These are phyloP conservation scores for Cepaea nemoralis DNA, from an alignment of 1,140 invertebrate genomes.

Conservation along the genomic window DNA sequence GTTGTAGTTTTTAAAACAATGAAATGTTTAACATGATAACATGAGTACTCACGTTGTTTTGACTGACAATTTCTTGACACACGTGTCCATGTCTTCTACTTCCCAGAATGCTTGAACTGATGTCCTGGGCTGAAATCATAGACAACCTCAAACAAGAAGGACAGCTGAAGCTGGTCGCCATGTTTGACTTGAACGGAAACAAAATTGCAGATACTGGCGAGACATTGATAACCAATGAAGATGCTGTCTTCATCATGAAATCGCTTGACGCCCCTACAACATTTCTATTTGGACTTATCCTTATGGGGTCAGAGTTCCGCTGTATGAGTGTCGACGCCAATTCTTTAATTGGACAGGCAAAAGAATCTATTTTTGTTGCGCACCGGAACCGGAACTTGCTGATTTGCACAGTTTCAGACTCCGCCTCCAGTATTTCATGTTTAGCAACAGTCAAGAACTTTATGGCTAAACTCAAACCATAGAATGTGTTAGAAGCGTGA, in stretches of 20 bases:
- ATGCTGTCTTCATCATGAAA: slow-evolving; percentile 33
- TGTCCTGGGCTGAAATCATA: slow-evolving; percentile 50
- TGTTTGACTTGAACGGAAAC: slow-evolving; percentile 46
- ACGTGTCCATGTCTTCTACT: no score
- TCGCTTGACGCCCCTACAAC: slow-evolving; percentile 16
- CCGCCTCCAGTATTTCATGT: slow-evolving; percentile 35
- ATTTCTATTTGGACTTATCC: slow-evolving; percentile 41
- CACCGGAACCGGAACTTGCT: slow-evolving; percentile 45
- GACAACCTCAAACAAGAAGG: slow-evolving; percentile 45
- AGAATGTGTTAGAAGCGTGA: slow-evolving; percentile 35
- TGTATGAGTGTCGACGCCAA: slow-evolving; percentile 44
- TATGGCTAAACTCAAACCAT: slow-evolving; percentile 28
- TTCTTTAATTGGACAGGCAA: slow-evolving; percentile 42
- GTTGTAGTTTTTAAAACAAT: no score
- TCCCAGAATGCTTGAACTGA: slow-evolving; percentile 45
- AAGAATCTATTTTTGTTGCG: slow-evolving; percentile 42
- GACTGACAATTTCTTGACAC: no score
- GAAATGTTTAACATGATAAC: no score
- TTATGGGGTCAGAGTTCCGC: slow-evolving; percentile 34
- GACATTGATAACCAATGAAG: slow-evolving; percentile 29
- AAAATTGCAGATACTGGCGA: slow-evolving; percentile 43
- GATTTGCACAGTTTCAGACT: slow-evolving; percentile 42
- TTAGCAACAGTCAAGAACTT: slow-evolving; percentile 45
- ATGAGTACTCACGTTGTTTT: no score
- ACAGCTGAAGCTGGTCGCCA: slow-evolving; percentile 46